These are phyloP conservation scores for Cosmopolites sordidus DNA, from an alignment of 2,888 invertebrate species.

Conservation along the genomic window DNA sequence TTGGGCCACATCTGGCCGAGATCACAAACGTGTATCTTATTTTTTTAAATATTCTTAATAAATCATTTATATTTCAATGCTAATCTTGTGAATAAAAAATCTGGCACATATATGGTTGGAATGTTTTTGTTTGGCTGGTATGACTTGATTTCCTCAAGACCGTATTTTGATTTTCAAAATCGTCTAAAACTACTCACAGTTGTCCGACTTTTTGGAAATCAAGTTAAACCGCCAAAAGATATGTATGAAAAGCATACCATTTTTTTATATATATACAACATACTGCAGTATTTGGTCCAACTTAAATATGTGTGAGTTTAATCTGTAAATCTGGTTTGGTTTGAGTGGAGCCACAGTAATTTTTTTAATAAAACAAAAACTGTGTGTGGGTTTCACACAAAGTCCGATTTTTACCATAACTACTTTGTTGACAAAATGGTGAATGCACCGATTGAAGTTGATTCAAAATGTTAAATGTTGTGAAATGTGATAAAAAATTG, in stretches of 20 bases:
- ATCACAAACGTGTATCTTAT: constrained; percentile 32
- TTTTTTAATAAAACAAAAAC: constrained; percentile 8
- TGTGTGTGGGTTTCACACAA: too few relatives aligned
- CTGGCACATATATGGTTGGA: constrained; percentile 64
- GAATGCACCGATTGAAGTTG: too few relatives aligned
- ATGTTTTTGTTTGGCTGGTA: constrained; percentile 49
- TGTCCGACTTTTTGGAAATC: constrained; percentile 26
- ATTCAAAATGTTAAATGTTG: too few relatives aligned
- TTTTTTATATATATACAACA: constrained; percentile 39
- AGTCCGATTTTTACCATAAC: too few relatives aligned
- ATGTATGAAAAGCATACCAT: constrained; percentile 46
- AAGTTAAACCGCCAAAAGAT: constrained; percentile 41
- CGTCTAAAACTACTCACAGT: constrained; percentile 30
- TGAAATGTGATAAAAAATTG: too few relatives aligned
- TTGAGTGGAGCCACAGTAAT: constrained; percentile 30
- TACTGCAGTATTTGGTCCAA: constrained; percentile 46
- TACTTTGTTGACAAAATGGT: too few relatives aligned
- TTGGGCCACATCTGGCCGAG: constrained; percentile 26
- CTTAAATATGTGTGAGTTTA: constrained; percentile 45
- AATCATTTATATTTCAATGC: constrained; percentile 35
- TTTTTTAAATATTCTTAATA: constrained; percentile 20
- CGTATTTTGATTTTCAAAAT: constrained; percentile 32
- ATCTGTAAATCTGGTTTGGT: constrained; percentile 48
- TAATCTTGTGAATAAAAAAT: constrained; percentile 54
- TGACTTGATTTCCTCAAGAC: constrained; percentile 28